Evolutionary conservation across 2,797 vertebrate species (phyloP).

Genomic region (Sibirionetta formosa): DNA sequence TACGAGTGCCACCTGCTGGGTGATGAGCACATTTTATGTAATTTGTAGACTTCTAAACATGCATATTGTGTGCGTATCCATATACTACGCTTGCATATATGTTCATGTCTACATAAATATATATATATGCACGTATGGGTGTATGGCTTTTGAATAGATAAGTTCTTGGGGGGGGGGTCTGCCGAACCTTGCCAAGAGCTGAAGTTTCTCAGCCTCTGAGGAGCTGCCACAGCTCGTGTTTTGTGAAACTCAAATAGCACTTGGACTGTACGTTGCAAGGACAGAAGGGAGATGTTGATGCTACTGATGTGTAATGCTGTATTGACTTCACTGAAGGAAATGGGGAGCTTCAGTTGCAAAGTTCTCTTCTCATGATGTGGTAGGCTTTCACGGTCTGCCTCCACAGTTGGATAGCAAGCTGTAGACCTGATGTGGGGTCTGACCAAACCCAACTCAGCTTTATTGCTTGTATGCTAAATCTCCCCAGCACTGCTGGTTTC

Average conservation of each 20-base stretch:
- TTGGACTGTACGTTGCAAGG: not conserved
- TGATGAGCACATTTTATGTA: not conserved
- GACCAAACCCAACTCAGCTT: not conserved
- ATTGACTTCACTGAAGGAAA: not conserved
- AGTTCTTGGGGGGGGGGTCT: not conserved
- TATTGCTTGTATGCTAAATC: not conserved
- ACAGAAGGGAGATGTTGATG: not conserved
- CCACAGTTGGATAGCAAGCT: fast-evolving
- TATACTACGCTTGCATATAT: not conserved
- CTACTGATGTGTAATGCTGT: not conserved
- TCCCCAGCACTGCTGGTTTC: not conserved
- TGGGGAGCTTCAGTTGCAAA: not conserved
- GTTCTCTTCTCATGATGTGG: fast-evolving
- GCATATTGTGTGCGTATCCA: not conserved
- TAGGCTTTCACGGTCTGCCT: not conserved
- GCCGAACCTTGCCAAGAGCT: not conserved
- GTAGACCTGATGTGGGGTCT: not conserved
- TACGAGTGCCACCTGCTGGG: slow-evolving; percentile 69
- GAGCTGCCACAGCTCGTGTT: not conserved
- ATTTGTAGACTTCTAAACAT: not conserved
- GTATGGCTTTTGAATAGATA: not conserved
- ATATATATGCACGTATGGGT: too few species aligned
- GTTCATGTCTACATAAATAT: not conserved
- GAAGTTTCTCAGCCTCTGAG: not conserved
- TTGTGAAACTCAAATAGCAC: not conserved